Base-by-base conservation (phyloP, 2,797 vertebrate genomes). In the Orientallactaga sibirica region DNA sequence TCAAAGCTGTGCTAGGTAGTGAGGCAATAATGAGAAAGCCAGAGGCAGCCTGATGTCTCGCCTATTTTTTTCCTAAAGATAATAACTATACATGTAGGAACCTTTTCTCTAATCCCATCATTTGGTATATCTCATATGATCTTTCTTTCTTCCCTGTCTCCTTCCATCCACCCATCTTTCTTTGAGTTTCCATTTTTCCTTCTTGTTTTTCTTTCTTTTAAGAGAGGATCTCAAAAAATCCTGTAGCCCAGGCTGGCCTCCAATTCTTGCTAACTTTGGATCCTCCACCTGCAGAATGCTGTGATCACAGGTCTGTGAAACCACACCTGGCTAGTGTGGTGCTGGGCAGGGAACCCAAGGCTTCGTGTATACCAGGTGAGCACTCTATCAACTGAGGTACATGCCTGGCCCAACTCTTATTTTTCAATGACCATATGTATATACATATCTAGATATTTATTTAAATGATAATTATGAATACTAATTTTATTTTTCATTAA, bases 31-130 rank as follows among this genome's bases (percentile, higher is more conserved):
- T 86, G 74, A 75, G 70, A 82, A 79, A 92, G 7, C 27, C 6
- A 62, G 20, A 86, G 52, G 48, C 19, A 81, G 10, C 10, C 29
- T 73, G 3, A 74, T 82, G 24, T n/a, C 16, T 77, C 9, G 14
- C 48, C 52, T 80, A 94, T 87, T 79, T 25, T 66, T 48, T 41
- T 68, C 91, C 77, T 73, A 86, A 66, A 86, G 41, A 75, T 68
- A 91, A 55, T 33, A 81, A 81, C 43, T 67, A 66, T 55, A 80
- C 25, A 52, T 3, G 2, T 78, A 79, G 78, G 78, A 64, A 75
- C 61, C 48, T 29, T 19, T 83, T 3, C 14, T 85, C 61, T 90
- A 79, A 83, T 66, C 1, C 62, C 19, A 64, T 70, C 22, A 76
- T 29, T 70, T 62, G 61, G 6, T 67, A 27, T 52, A 41, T 91